Evolutionary conservation across 1,140 invertebrate genomes (phyloP).

Genomic region (Zaprionus capensis): DNA sequence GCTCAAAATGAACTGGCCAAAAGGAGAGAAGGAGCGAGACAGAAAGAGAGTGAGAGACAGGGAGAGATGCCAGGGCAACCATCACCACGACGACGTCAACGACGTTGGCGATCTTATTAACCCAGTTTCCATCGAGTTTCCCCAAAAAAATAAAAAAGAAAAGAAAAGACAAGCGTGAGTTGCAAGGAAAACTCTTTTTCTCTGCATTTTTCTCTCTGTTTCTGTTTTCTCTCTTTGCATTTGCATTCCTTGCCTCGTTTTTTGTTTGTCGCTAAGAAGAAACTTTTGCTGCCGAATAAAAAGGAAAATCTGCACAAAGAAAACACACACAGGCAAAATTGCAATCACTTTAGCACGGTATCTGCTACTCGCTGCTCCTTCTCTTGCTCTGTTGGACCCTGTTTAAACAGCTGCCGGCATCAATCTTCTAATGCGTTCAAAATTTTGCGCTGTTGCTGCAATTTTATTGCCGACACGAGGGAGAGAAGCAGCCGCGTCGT

Average conservation of each 20-base stretch:
- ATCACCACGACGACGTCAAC: conserved; percentile 33
- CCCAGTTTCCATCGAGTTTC: conserved; percentile 56
- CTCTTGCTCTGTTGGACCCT: conserved; percentile 8
- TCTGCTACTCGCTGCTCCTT: conserved; percentile 2
- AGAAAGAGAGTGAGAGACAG: background rate
- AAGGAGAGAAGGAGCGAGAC: background rate
- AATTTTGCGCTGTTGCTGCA: conserved; percentile 74
- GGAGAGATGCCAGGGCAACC: background rate
- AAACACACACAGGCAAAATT: conserved; percentile 67
- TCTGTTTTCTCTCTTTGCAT: conserved; percentile 55
- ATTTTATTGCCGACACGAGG: conserved; percentile 54
- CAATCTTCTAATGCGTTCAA: conserved; percentile 82
- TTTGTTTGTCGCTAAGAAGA: conserved; percentile 53
- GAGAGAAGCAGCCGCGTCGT: conserved; percentile 2
- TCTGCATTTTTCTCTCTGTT: conserved; percentile 6
- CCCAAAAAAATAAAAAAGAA: conserved; percentile 31
- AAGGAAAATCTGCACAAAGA: conserved; percentile 72
- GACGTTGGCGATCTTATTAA: conserved; percentile 71
- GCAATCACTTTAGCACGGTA: conserved; percentile 67
- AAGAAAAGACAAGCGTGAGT: no score
- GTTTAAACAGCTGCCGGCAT: conserved; percentile 77
- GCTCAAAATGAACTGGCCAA: conserved; percentile 37
- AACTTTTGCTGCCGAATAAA: conserved; percentile 61
- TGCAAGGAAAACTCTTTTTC: conserved; percentile 49
- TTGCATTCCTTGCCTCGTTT: conserved; percentile 56